phyloP scores from a whole-genome alignment of 1,140 invertebrate species.

The Drosophila albomicans region DNA sequence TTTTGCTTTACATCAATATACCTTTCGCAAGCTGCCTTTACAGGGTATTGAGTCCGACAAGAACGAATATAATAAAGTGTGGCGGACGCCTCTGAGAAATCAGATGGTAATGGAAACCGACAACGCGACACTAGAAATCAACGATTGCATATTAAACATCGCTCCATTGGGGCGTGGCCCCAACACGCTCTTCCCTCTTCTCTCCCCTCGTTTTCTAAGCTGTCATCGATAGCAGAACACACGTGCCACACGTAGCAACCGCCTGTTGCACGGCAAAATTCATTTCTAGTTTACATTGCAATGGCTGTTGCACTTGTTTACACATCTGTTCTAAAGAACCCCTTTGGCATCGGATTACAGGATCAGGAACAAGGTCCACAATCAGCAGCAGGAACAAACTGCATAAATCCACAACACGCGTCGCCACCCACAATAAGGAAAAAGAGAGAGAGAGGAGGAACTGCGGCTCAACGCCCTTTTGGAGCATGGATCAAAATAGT shows the following conservation, averaged over 20 bases:
- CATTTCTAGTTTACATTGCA: slow-evolving; percentile 11
- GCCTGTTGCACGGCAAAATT: slow-evolving; percentile 3
- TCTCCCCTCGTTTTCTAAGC: background rate
- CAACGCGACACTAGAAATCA: slow-evolving; percentile 44
- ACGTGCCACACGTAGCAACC: slow-evolving; percentile 30
- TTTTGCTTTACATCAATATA: background rate
- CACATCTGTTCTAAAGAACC: background rate
- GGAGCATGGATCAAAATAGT: slow-evolving; percentile 21
- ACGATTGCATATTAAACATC: slow-evolving; percentile 64
- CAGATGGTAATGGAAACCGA: slow-evolving; percentile 58
- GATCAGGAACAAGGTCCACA: slow-evolving; percentile 16
- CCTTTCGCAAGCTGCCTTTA: background rate
- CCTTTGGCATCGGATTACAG: slow-evolving; percentile 39
- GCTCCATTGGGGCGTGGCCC: slow-evolving; percentile 20
- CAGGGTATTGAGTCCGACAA: slow-evolving; percentile 13
- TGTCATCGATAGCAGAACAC: slow-evolving; percentile 1
- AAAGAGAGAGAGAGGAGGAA: background rate
- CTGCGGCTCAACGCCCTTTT: slow-evolving; percentile 23
- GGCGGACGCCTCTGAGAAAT: slow-evolving; percentile 12
- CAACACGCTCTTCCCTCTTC: background rate
- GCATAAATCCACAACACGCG: background rate
- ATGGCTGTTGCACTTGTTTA: background rate
- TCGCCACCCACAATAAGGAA: background rate
- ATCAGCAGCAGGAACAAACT: background rate
- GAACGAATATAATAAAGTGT: slow-evolving; percentile 25